These are phyloP conservation scores for Hyla sarda DNA, from an alignment of 2,113 vertebrate species.

Conservation along the genomic window DNA sequence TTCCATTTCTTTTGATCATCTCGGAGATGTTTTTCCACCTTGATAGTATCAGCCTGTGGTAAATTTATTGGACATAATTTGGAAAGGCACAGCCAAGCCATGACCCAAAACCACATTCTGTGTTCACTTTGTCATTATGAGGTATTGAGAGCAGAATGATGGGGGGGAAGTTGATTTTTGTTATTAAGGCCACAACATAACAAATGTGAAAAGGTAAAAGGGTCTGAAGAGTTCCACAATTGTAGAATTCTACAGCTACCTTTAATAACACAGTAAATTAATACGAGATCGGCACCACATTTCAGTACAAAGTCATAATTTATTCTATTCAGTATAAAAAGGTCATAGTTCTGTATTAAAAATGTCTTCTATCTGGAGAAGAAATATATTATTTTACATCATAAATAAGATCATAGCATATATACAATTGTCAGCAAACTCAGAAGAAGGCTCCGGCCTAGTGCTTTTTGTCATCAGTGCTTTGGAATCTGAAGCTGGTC, in stretches of 20 bases:
- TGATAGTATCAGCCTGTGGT: no score
- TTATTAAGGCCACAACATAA: no score
- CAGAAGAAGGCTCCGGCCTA: slow-evolving; percentile 70
- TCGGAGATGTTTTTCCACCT: no score
- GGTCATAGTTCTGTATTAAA: slow-evolving; percentile 79
- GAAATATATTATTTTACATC: slow-evolving; percentile 84
- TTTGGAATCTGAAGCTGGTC: slow-evolving; percentile 67
- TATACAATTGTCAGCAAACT: slow-evolving; percentile 75
- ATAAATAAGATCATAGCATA: slow-evolving; percentile 80
- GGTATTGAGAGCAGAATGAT: no score
- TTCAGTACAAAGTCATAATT: slow-evolving; percentile 83
- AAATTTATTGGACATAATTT: no score
- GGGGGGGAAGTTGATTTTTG: no score
- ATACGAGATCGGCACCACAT: slow-evolving; percentile 26
- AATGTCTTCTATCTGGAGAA: slow-evolving; percentile 76
- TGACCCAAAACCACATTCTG: no score
- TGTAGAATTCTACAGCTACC: not conserved
- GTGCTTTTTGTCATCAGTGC: slow-evolving; percentile 74
- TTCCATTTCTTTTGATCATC: no score
- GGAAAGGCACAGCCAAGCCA: no score
- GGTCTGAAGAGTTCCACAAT: not conserved
- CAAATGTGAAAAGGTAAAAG: no score
- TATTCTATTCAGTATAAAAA: slow-evolving; percentile 81
- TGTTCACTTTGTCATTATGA: no score
- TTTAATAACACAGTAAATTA: not conserved